Base-by-base conservation (phyloP, 2,888 invertebrate genomes). In the Hypsopygia costalis region DNA sequence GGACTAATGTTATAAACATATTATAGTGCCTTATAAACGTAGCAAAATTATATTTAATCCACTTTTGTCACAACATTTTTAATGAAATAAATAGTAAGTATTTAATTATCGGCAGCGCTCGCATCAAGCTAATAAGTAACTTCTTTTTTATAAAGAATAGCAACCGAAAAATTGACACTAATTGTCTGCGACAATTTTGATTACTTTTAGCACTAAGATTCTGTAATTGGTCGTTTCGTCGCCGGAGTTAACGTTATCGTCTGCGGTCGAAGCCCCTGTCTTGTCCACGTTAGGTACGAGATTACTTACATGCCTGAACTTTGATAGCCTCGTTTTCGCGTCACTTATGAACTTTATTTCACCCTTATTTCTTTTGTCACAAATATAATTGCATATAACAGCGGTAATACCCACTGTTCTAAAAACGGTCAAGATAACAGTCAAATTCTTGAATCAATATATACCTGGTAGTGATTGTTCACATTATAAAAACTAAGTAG, bases 241-340 rank as follows among this genome's bases (percentile, higher is more conserved):
- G 55, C 57, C 59, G 59, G 69, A 69, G 65, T 64, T 65, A 62
- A 65, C 66, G 67, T 78, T 80, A 79, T 79, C 77, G 57, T 58
- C 55, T 52, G 67, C 81, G 80, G 81, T 81, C 81, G 81, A 75
- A 83, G 81, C 78, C 78, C 79, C 69, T 64, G 61, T 65, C 79
- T 71, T 65, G 62, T 66, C 69, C 62, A 62, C 58, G 62, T 69
- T 72, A 69, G 64, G 28, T 43, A 49, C 58, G 69, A 75, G 78
- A 80, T 78, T 76, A 79, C 65, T 67, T 70, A 62, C 69, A 66
- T 64, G 68, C 61, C 66, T 75, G 77, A 78, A 75, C 79, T 71
- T 63, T 66, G 76, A 81, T 80, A 81, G 74, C 75, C 73, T 56
- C 65, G 59, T 69, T 71, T 77, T 72, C 55, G 59, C 58, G 62